phyloP scores from a whole-genome alignment of 2,113 vertebrate genomes.

The Bubalus kerabau region DNA sequence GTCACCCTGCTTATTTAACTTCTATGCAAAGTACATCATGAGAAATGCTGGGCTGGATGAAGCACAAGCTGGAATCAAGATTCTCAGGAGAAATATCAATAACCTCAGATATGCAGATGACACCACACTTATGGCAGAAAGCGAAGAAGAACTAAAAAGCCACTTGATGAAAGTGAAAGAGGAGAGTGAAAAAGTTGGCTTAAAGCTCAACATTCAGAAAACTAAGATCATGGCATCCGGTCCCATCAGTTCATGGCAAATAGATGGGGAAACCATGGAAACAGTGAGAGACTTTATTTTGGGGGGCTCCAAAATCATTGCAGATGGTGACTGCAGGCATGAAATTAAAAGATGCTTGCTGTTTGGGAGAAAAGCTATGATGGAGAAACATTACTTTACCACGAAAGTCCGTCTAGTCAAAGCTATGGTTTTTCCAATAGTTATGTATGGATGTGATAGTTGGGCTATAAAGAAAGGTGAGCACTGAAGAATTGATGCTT shows the following conservation, averaged over 20 bases:
- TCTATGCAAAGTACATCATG: not conserved
- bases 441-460: not conserved
- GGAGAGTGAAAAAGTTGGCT: not conserved
- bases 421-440: not conserved
- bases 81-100: not conserved
- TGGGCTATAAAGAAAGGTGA: not conserved
- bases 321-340: not conserved
- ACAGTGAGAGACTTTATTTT: not conserved
- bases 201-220: not conserved
- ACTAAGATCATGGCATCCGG: not conserved
- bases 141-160: not conserved
- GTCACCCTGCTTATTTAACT: not conserved
- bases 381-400: not conserved
- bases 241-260: not conserved
- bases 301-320: not conserved
- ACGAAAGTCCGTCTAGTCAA: not conserved
- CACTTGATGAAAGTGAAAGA: not conserved
- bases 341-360: not conserved
- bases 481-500: not conserved
- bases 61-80: not conserved
- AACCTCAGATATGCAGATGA: not conserved
- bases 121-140: not conserved
- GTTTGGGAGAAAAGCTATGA: not conserved
- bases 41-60: not conserved
- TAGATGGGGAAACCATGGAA: not conserved